These are phyloP conservation scores for Sebastes trivittatus DNA, from an alignment of 2,797 vertebrate species.

Conservation along the genomic window DNA sequence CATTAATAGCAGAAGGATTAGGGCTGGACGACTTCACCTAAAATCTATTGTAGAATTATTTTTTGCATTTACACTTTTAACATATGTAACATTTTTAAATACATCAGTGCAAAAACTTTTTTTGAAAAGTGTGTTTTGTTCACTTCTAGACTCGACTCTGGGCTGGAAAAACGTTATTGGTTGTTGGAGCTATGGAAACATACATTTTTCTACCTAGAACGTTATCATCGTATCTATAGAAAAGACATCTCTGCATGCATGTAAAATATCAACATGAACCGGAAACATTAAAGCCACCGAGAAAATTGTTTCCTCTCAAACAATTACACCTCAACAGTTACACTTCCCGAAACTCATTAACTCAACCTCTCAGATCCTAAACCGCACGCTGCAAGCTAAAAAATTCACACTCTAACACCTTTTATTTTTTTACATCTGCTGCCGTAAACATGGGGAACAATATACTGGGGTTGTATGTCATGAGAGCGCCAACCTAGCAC, in stretches of 20 bases:
- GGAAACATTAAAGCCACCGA: background rate
- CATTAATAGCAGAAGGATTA: background rate
- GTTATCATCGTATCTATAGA: too few species aligned
- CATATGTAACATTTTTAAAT: too few species aligned
- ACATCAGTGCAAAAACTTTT: too few species aligned
- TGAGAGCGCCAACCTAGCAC: background rate
- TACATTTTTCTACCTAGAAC: too few species aligned
- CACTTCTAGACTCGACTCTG: background rate
- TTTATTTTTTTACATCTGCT: too few species aligned
- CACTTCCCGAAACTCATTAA: background rate
- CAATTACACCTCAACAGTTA: background rate
- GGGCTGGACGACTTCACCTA: too few species aligned
- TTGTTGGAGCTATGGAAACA: background rate
- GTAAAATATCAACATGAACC: too few species aligned
- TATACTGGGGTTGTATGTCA: background rate
- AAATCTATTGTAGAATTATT: too few species aligned
- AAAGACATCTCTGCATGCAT: background rate
- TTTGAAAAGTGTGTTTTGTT: background rate
- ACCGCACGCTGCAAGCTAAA: too few species aligned
- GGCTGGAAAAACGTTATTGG: background rate
- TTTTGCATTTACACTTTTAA: background rate
- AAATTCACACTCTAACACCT: too few species aligned
- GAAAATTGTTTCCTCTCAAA: background rate
- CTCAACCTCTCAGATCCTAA: background rate
- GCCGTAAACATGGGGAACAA: background rate